Percentiles rank a stretch among this genome's conserved stretches.
phyloP scores from a whole-genome alignment of 1,140 invertebrate genomes.

The Cydia splendana region DNA sequence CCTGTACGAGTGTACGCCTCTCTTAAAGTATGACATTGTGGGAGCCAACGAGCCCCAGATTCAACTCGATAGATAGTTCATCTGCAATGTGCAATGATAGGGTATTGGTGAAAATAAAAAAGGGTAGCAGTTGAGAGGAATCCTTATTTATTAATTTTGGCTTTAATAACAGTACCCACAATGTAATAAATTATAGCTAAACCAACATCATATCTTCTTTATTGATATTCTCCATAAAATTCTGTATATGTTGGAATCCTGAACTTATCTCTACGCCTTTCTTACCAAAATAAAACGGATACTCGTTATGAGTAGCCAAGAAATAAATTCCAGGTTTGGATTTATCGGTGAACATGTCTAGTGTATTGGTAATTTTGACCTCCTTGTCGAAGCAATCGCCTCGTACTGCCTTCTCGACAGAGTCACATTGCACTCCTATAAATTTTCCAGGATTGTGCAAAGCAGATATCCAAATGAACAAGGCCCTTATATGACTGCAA shows the following conservation, averaged over 20 bases:
- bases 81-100: no score
- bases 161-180: no score
- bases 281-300: background rate
- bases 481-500: background rate
- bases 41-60: no score
- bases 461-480: background rate
- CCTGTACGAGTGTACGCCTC: no score
- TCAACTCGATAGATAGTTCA: no score
- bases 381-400: background rate
- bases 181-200: background rate
- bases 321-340: background rate
- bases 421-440: background rate
- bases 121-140: no score
- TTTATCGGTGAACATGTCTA: background rate
- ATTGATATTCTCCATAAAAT: background rate
- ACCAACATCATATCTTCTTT: background rate
- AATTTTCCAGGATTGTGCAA: background rate
- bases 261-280: background rate
- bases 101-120: no score
- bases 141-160: no score
- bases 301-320: background rate
- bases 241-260: background rate
- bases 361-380: background rate
- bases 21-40: no score
- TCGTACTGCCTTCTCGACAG: background rate